phyloP scores from a whole-genome alignment of 1,140 invertebrate species.

The Cotesia glomerata region DNA sequence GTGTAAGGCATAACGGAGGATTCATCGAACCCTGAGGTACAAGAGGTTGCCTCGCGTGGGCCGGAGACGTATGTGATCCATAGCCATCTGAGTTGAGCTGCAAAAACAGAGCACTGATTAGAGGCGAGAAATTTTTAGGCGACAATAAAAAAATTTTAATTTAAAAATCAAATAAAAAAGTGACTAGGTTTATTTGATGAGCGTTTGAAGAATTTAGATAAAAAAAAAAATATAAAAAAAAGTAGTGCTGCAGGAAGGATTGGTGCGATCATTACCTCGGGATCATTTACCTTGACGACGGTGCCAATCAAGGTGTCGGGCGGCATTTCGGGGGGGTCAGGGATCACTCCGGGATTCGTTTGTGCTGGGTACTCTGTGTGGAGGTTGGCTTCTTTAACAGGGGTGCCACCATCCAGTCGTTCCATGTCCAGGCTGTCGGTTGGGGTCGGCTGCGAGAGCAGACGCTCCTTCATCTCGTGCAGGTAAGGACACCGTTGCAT shows the following conservation, averaged over 20 bases:
- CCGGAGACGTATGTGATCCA: conserved; percentile 83
- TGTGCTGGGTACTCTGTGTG: conserved; percentile 62
- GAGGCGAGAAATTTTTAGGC: not conserved
- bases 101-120: conserved; percentile 39
- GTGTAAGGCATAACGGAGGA: conserved; percentile 65
- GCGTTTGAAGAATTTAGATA: no score
- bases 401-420: conserved; percentile 59
- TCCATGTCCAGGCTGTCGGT: conserved; percentile 64
- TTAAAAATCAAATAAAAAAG: no score
- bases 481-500: conserved; percentile 90
- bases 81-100: conserved; percentile 81
- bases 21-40: conserved; percentile 67
- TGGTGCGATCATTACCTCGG: conserved; percentile 33
- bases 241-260: conserved; percentile 20
- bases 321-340: conserved; percentile 68
- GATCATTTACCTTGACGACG: conserved; percentile 77
- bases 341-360: conserved; percentile 64
- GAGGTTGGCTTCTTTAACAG: conserved; percentile 61
- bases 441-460: conserved; percentile 72
- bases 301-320: conserved; percentile 77
- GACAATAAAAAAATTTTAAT: no score
- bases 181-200: no score
- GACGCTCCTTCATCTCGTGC: conserved; percentile 88
- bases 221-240: not conserved
- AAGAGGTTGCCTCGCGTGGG: conserved; percentile 73